phyloP scores from a whole-genome alignment of 2,113 vertebrate genomes.

The Columba janthina region DNA sequence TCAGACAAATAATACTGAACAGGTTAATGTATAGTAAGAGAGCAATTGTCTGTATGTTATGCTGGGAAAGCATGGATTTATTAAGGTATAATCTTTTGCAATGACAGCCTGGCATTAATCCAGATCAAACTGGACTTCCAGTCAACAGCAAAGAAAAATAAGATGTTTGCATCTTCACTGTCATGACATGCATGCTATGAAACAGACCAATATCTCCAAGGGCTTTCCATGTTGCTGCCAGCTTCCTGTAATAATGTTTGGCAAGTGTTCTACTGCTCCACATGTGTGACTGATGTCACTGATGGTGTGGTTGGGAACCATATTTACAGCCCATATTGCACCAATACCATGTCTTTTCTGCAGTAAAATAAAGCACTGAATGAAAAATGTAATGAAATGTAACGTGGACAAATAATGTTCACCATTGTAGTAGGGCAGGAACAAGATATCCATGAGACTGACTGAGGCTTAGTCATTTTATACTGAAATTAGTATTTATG shows the following conservation, averaged over 20 bases:
- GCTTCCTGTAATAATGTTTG: not conserved
- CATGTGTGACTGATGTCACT: not conserved
- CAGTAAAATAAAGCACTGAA: not conserved
- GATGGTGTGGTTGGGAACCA: not conserved
- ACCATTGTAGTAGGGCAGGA: not conserved
- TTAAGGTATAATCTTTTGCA: not conserved
- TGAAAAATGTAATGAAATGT: not conserved
- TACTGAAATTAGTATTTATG: not conserved
- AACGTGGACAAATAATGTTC: not conserved
- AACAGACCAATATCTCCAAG: not conserved
- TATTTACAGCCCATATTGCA: not conserved
- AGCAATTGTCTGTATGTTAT: not conserved
- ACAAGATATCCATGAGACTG: not conserved
- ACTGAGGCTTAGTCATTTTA: not conserved
- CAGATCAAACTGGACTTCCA: not conserved
- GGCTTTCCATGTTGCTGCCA: not conserved
- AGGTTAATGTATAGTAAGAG: not conserved
- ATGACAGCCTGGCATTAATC: not conserved
- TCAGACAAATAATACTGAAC: not conserved
- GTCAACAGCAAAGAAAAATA: not conserved
- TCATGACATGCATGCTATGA: not conserved
- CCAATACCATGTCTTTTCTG: not conserved
- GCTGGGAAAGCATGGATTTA: not conserved
- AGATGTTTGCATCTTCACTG: not conserved
- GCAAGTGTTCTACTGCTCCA: not conserved